Base-by-base conservation (phyloP, 2,888 invertebrate genomes). In the Euzophera pinguis region DNA sequence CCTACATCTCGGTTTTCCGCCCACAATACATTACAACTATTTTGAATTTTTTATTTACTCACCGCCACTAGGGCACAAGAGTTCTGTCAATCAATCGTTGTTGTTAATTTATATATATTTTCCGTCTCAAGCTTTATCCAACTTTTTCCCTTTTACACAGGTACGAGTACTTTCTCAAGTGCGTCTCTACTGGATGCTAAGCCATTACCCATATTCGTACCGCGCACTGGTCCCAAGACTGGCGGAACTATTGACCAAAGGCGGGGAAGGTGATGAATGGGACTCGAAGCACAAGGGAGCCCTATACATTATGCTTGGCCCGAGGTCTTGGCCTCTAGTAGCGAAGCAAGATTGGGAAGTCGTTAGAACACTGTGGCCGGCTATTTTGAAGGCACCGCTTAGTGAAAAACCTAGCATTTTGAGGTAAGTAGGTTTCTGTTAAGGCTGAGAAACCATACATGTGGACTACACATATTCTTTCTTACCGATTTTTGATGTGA, bases 341-440 rank as follows among this genome's bases (percentile, higher is more conserved):
- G 91, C 93, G 8, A 92, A 94, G 65, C 93, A 94, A 59, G 94
- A 96, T 74, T 98, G 97, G 97, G 88, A 92, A 6, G 91, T 93
- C 3, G 86, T 95, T 13, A 81, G 90, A 37, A 83, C 92, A 22
- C 76, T 98, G 0, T 97, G 97, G 97, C 95, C 96, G 0, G 93
- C 95, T 1, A 73, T 98, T 14, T 88, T 97, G 0, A 91, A 92
- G 53, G 94, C 96, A 0, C 94, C 94, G 58, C 94, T 96, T 47
- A 96, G 96, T 1, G 98, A 98, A 72, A 97, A 98, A 73, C 94
- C 94, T 0, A 95, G 95, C 39, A 94, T 97, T 50, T 93, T 95
- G 47, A 85, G 84, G 87, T 90, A 57, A 67, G 67, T 63, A 45
- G 32, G 1, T 34, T 16, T n/a, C 7, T 10, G 16, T 43, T 52